Conservation (phyloP, 2,888 invertebrate genomes). For the Lagria hirta region DNA sequence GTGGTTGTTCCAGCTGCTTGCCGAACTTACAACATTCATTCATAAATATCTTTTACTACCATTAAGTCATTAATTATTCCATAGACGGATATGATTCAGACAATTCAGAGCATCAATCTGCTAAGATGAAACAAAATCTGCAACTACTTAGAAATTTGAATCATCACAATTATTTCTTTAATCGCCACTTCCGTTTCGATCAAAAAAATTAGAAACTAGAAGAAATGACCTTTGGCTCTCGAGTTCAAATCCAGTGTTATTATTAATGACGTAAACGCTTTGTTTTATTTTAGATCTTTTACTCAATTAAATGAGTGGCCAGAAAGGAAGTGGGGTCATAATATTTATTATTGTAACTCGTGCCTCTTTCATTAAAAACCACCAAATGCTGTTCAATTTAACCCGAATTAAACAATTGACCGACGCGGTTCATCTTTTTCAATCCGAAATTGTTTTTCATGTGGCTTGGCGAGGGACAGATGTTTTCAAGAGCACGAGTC, state of each 20-base stretch:
- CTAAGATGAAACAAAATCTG: slow-evolving; percentile 7
- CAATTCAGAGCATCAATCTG: slow-evolving; percentile 23
- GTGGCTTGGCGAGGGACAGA: slow-evolving; percentile 14
- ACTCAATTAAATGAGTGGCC: slow-evolving; percentile 44
- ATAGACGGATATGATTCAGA: slow-evolving; percentile 22
- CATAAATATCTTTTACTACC: slow-evolving; percentile 24
- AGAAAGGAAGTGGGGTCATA: slow-evolving; percentile 53
- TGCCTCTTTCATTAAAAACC: slow-evolving; percentile 50
- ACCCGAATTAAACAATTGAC: slow-evolving; percentile 52
- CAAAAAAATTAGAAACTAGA: slow-evolving; percentile 3
- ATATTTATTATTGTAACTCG: slow-evolving; percentile 54
- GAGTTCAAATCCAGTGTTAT: slow-evolving; percentile 11
- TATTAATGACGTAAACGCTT: slow-evolving; percentile 5
- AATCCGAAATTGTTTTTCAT: slow-evolving; percentile 21
- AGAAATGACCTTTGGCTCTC: slow-evolving; percentile 6
- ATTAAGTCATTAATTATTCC: slow-evolving; percentile 15
- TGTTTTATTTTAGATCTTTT: slow-evolving; percentile 34
- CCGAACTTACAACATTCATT: slow-evolving; percentile 23
- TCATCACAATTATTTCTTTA: slow-evolving; percentile 1
- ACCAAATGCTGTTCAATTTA: slow-evolving; percentile 52
- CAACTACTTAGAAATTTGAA: slow-evolving; percentile 10
- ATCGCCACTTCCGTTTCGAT: slow-evolving; percentile 6
- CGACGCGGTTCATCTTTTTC: slow-evolving; percentile 32
- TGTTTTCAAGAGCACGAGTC: slow-evolving; percentile 20
- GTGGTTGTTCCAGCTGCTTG: slow-evolving; percentile 24